Evolutionary conservation across 2,797 vertebrate genomes (phyloP), one percentile per base, ranked within the genome.

Genomic region (Myiothlypis coronata): DNA sequence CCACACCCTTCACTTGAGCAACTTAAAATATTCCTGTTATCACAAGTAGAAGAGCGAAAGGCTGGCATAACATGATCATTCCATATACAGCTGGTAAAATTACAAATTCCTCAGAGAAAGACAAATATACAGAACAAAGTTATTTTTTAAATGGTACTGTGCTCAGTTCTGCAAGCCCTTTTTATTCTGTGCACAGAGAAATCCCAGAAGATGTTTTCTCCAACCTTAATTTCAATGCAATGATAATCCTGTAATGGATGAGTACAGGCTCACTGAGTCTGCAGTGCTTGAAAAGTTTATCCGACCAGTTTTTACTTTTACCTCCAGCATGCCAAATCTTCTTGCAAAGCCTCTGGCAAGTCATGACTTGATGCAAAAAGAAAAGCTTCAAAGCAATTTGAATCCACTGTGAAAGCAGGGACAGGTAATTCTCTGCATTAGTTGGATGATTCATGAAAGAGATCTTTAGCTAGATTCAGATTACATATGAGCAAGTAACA

Each of bases 341-440:
- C 75, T 14, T n/a, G 64, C 56, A 93, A 89, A 93, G 83, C 83
- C 90, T 63, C 53, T 70, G 68, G 65, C 92, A 93, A 96, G 92
- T 83, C 80, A 69, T 41, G 65, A 87, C 87, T 92, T 4, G 35
- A 86, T 8, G 22, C 63, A 92, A 43, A 69, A 78, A 84, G 76
- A 93, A 96, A 94, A 94, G 83, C 87, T 93, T 94, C 92, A 85
- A 90, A 96, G 77, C 71, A 95, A 94, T 84, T 34, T 81, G 74
- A 91, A 95, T 82, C 70, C 28, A 63, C 79, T 9, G 30, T 14
- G 37, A 90, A 95, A 89, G 43, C 80, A 78, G 49, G 65, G 28
- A 68, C 64, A 83, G 65, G 69, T 78, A 49, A 59, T 76, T 93
- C 50, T 72, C 57, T 91, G 67, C 50, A 68, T 68, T 70, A 90